Base-by-base conservation (phyloP, 2,888 invertebrate genomes). In the Parnassius orleans region DNA sequence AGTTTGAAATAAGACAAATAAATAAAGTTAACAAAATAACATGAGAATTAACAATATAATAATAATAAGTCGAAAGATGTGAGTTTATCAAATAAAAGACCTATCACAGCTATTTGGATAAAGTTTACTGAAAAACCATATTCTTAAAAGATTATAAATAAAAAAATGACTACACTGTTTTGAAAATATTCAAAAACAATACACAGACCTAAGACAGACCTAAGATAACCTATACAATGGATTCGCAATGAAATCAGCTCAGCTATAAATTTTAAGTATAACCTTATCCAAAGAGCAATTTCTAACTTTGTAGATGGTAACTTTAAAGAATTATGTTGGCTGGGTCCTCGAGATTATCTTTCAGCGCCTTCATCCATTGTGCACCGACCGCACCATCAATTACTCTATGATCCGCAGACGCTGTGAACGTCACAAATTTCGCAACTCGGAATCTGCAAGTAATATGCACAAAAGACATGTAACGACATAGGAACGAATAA, bases 321-420 rank as follows among this genome's bases (percentile, higher is more conserved):
- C 11, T 59, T 63, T 56, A 63, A 48, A 99, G 93, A 69, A 99
- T 94, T 96, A 99, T 99, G 68, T 95, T 95, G 71, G 96, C 94
- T 41, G 99, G 99, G 79, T 98, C 96, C 88, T 99, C 98, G 69
- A 99, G 89, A 80, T 95, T 95, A 66, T 95, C 94, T 74, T 95
- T 96, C 92, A 99, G 98, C 58, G 95, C 95, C 76, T 95, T 93
- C 78, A 99, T 93, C 98, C 98, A 99, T 81, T 96, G 94, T 2
- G 99, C 99, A 60, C 98, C 99, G 5, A 99, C 96, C 71, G 99
- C 99, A 56, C 99, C 99, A 86, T 99, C 99, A 9, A 99, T 97
- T 33, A 98, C 98, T 75, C 99, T 93, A 86, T 99, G 99, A 90
- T 99, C 99, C 76, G 98, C 98, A 71, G 99, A 98, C 66, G 99